Percentiles rank a stretch among this genome's conserved stretches.
Conservation (phyloP, 2,113 vertebrate species). For the Ia io region DNA sequence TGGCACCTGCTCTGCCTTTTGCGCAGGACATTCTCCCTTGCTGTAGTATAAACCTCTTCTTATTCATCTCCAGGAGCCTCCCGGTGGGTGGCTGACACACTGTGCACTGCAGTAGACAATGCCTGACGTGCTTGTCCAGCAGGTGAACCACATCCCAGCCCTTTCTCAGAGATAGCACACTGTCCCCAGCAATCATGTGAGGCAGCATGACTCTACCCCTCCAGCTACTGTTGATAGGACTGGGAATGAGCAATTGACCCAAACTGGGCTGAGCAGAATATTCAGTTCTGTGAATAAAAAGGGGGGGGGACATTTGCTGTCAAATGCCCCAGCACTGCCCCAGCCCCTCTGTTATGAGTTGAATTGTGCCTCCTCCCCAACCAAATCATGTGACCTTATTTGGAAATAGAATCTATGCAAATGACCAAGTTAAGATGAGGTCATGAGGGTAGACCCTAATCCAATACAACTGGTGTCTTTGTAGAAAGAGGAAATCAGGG, state of each 20-base stretch:
- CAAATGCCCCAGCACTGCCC: neutral
- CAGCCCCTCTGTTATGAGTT: neutral
- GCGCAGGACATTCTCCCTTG: neutral
- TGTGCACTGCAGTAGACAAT: neutral
- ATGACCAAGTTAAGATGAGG: neutral
- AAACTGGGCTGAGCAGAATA: neutral
- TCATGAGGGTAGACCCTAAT: neutral
- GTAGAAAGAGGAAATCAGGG: neutral
- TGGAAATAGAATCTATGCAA: neutral
- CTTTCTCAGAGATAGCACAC: neutral
- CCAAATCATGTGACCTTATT: neutral
- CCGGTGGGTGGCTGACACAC: neutral
- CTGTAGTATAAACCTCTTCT: neutral
- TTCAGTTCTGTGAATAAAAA: neutral
- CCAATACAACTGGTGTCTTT: neutral
- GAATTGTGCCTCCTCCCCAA: neutral
- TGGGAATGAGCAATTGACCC: neutral
- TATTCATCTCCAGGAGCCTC: neutral
- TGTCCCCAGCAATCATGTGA: neutral
- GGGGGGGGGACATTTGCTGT: neutral
- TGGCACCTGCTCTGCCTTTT: neutral
- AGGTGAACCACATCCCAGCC: neutral
- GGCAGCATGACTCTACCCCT: neutral
- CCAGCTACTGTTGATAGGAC: neutral
- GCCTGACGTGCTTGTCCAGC: neutral